A percentile compares a stretch with the other conserved stretches of the same genome.
Conservation (phyloP, 1,140 invertebrate genomes). For the Panonychus citri region DNA sequence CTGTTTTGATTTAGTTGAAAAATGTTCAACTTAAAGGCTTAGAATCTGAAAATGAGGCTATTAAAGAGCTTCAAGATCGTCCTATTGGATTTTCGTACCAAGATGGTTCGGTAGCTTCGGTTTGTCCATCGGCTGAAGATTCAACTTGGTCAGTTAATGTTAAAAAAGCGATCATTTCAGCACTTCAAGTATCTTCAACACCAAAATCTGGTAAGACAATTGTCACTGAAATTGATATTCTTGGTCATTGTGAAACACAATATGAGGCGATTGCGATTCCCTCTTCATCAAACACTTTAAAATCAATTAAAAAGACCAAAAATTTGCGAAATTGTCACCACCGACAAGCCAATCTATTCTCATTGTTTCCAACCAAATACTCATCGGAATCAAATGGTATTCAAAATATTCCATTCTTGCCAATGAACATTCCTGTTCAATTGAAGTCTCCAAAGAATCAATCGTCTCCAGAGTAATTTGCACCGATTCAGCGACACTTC, state of each 20-base stretch:
- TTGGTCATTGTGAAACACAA: slow-evolving; percentile 6
- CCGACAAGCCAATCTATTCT: background rate
- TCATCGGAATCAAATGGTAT: background rate
- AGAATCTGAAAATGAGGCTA: background rate
- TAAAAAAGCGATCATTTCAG: slow-evolving; percentile 9
- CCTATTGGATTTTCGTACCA: slow-evolving; percentile 2
- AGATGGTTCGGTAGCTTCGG: background rate
- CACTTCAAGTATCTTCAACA: slow-evolving; percentile 1
- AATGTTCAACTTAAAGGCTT: background rate
- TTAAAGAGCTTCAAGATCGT: background rate
- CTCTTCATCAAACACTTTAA: too few relatives aligned
- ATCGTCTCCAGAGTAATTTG: background rate
- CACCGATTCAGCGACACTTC: background rate
- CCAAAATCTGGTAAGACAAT: background rate
- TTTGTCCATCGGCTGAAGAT: slow-evolving; percentile 1
- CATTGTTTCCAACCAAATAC: slow-evolving; percentile 4
- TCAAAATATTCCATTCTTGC: background rate
- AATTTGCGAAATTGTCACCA: slow-evolving; percentile 1
- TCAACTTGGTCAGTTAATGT: slow-evolving; percentile 5
- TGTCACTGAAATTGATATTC: slow-evolving; percentile 5
- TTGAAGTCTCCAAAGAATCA: background rate
- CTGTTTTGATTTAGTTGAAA: background rate
- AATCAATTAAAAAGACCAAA: slow-evolving; percentile 1
- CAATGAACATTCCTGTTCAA: background rate
- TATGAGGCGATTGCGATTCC: background rate